Evolutionary conservation across 92 coral and sea anemone genomes (phyloP), one percentile per base, ranked within the genome.

Genomic region (Phenganax stokvisi): DNA sequence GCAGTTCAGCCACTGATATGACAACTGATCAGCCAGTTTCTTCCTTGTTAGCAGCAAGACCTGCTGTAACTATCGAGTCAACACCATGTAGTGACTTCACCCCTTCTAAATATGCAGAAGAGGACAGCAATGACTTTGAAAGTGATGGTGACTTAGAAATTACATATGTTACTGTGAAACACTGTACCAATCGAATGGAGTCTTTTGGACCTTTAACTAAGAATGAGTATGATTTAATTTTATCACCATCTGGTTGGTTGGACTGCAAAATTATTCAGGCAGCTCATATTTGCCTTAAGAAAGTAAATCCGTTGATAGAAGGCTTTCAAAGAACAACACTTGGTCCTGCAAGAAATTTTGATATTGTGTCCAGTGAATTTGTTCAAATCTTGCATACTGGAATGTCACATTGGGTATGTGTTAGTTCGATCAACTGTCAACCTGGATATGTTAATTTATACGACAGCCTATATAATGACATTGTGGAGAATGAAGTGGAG

Each of bases 241-340:
- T 64, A 20, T 85, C 82, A 44, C 88, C 90, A 56, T 71, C 66
- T 58, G 90, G 85, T 73, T 88, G 88, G 90, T 84, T 85, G 75
- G 86, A 88, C 79, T 89, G 91, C 61, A 80, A 29, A 12, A 86
- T 89, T 60, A 89, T 83, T 44, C 91, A 89, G 57, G 65, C 86
- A 51, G 81, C 75, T 59, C 89, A 81, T 54, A 83, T 85, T 56
- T 71, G 69, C 51, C 79, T 81, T 72, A 81, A 86, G 83, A 75
- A 86, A 80, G 77, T 84, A 7, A 83, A 88, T 81, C 88, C 86
- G 15, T 69, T 65, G 62, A 69, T 85, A 47, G 77, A 74, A 51
- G 88, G 88, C 67, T 87, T 85, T 80, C 90, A 88, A 74, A 68
- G 88, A 77, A 81, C 88, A 76, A 88, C 86, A 25, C 86, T 88